phyloP scores from a whole-genome alignment of 2,888 invertebrate genomes.

The Drosophila phalerata region DNA sequence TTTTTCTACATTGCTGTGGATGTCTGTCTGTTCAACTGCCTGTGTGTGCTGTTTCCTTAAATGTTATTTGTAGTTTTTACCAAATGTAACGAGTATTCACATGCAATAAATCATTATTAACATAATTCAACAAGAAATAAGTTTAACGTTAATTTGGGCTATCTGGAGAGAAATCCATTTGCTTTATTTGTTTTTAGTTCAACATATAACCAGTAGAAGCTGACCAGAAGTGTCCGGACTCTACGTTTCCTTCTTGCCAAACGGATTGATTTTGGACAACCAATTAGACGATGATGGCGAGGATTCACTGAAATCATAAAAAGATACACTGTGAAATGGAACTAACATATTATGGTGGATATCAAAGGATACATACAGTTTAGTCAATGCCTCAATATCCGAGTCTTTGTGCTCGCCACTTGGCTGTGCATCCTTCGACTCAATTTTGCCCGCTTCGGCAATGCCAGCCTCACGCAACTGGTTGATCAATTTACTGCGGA shows the following conservation, averaged over 20 bases:
- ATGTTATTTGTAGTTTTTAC: slow-evolving; percentile 51
- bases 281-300: slow-evolving; percentile 86
- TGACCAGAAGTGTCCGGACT: slow-evolving; percentile 1
- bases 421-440: slow-evolving; percentile 62
- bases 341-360: not conserved
- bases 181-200: slow-evolving; percentile 20
- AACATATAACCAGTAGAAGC: slow-evolving; percentile 35
- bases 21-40: slow-evolving; percentile 19
- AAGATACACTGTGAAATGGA: not conserved
- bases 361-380: slow-evolving; percentile 70
- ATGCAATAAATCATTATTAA: slow-evolving; percentile 63
- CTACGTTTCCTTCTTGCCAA: slow-evolving; percentile 88
- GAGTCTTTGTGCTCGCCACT: slow-evolving; percentile 65
- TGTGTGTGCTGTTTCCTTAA: slow-evolving; percentile 44
- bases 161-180: slow-evolving; percentile 26
- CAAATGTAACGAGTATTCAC: slow-evolving; percentile 40
- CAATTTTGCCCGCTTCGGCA: slow-evolving; percentile 82
- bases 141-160: slow-evolving; percentile 1
- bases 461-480: slow-evolving; percentile 89
- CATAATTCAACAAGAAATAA: slow-evolving; percentile 2
- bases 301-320: slow-evolving; percentile 82
- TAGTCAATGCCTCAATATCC: slow-evolving; percentile 80
- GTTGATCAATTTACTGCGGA: slow-evolving; percentile 90
- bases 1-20: slow-evolving; percentile 46
- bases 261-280: slow-evolving; percentile 92